phyloP scores from a whole-genome alignment of 37 sponge, comb jelly and placozoan species.

The Halisarca cf. caerulea region DNA sequence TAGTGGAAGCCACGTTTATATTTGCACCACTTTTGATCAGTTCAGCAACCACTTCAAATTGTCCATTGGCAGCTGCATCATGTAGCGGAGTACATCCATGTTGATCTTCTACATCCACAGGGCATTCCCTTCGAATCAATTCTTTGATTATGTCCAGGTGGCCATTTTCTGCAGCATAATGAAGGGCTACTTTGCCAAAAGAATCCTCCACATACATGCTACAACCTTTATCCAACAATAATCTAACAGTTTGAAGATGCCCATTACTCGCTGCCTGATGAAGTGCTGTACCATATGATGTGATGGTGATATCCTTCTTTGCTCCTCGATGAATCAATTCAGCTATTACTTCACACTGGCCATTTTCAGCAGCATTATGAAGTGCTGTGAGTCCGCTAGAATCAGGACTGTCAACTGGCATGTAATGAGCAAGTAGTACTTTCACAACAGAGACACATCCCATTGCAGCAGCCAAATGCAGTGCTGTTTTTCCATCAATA shows the following conservation, averaged over 20 bases:
- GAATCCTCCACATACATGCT: background rate
- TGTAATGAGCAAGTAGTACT: background rate
- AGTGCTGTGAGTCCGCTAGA: background rate
- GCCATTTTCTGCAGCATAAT: background rate
- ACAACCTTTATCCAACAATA: background rate
- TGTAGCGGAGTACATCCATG: constrained; percentile 5
- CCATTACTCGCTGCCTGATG: background rate
- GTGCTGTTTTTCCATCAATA: no score
- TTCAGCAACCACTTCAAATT: no score
- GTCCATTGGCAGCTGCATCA: no score
- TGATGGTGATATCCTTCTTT: background rate
- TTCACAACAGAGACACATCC: background rate
- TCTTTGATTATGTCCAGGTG: background rate
- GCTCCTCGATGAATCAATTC: background rate
- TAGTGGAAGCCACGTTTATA: no score
- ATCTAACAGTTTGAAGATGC: background rate
- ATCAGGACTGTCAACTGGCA: background rate
- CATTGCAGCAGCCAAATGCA: background rate
- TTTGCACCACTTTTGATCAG: no score
- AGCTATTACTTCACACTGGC: background rate
- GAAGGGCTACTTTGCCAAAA: background rate
- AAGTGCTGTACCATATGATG: background rate
- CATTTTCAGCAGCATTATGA: background rate
- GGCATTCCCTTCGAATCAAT: background rate
- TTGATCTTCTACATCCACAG: background rate